Evolutionary conservation across 2,888 invertebrate species (phyloP), one percentile per base, ranked within the genome.

Genomic region (Idaea dimidiata): DNA sequence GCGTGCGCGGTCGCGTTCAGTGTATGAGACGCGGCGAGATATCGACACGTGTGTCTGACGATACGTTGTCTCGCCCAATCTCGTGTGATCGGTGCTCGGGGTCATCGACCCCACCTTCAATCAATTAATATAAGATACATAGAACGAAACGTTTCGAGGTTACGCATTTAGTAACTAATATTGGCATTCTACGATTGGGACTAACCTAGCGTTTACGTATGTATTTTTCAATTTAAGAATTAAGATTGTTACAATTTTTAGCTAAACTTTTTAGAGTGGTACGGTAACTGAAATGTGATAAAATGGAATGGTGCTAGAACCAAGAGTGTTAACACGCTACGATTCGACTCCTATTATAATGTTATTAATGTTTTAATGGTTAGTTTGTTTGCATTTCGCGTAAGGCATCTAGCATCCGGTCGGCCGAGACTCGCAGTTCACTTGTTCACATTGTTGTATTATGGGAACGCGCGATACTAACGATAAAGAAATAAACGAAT

Each of bases 251-350:
- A 92, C 89, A 93, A 24, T 88, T 91, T 91, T 92, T 93, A 93
- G 90, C 92, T 90, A 91, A 93, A 93, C 89, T 91, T 87, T 43
- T 92, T 93, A 93, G 93, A 91, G 92, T 92, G 93, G 93, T 93
- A 93, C 92, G 91, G 91, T 93, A 93, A 93, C 93, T 86, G 93
- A 93, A 91, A 89, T 93, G 93, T 93, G 93, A 93, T 93, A 93
- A 91, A 93, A 92, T 86, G 93, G 93, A 89, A 93, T 93, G 93
- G 93, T 93, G 93, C 93, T 93, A 93, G 91, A 91, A 92, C 89
- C 92, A 90, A 88, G 90, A 89, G 91, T 92, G 92, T 90, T 88
- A 89, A 91, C 89, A 89, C 91, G 92, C 90, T 90, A 89, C 91
- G 91, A 91, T 91, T 91, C 91, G 91, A 91, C 92, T 92, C 88